A percentile compares a stretch with the other conserved stretches of the same genome.
Evolutionary conservation across 2,113 vertebrate species (phyloP).

Genomic region (Pelvicachromis taeniatus): DNA sequence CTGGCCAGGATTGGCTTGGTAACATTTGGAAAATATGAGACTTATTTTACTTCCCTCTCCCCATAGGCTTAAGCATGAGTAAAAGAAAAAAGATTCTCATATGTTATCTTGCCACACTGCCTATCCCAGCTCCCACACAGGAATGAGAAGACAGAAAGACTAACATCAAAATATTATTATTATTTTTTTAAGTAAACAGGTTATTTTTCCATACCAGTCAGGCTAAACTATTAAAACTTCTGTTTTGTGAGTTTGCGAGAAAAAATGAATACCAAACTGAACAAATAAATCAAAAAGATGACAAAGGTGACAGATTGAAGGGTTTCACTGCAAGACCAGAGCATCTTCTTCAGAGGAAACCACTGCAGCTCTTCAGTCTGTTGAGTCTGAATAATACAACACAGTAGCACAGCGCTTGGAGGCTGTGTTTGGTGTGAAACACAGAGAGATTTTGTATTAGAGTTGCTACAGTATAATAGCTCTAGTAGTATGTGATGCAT

Average conservation of each 20-base stretch:
- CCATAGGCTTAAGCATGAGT: conserved; percentile 25
- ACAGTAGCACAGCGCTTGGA: background rate
- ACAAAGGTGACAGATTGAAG: background rate
- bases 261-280: background rate
- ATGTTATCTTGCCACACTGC: background rate
- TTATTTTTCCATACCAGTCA: background rate
- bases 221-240: background rate
- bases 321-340: background rate
- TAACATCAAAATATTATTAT: background rate
- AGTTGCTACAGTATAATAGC: background rate
- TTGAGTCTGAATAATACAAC: conserved; percentile 40
- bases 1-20: background rate
- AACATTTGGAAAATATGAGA: conserved; percentile 34
- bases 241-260: background rate
- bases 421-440: background rate
- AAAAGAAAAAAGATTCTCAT: conserved; percentile 22
- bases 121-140: conserved; percentile 12
- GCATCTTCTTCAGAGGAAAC: background rate
- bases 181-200: background rate
- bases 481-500: background rate
- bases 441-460: background rate
- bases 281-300: background rate
- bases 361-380: conserved; percentile 3
- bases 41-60: conserved; percentile 16
- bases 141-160: background rate